Percentiles rank a stretch among this genome's conserved stretches.
These are phyloP conservation scores for Ornithorhynchus anatinus DNA, from an alignment of 2,113 vertebrate species.

Conservation along the genomic window DNA sequence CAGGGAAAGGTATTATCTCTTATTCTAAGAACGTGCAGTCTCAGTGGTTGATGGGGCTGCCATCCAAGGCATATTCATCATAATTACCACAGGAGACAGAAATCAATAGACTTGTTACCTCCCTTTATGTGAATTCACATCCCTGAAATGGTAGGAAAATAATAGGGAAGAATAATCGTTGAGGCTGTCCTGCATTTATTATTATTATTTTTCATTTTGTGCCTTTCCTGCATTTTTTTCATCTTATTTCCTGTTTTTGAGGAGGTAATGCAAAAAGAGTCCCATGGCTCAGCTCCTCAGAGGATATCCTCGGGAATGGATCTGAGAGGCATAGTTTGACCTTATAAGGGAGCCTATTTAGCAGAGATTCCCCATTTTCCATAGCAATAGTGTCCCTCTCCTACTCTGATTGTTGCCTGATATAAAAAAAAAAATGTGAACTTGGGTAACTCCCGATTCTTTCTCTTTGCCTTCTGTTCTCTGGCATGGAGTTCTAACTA, in stretches of 20 bases:
- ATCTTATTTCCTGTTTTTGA: constrained; percentile 4
- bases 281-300: constrained; percentile 24
- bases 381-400: constrained; percentile 13
- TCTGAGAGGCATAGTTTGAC: constrained; percentile 56
- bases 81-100: constrained; percentile 28
- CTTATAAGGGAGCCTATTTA: constrained; percentile 32
- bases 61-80: constrained; percentile 17
- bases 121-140: neutral
- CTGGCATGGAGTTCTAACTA: constrained; percentile 7
- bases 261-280: constrained; percentile 17
- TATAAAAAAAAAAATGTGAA: neutral
- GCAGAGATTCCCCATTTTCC: constrained; percentile 8
- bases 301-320: constrained; percentile 1
- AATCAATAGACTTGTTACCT: neutral
- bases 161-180: neutral
- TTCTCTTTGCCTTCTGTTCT: neutral
- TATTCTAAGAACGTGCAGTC: neutral
- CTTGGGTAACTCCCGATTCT: neutral
- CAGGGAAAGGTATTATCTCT: constrained; percentile 30
- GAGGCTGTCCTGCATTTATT: neutral
- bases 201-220: constrained; percentile 10
- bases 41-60: neutral
- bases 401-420: neutral
- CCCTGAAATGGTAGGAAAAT: neutral
- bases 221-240: constrained; percentile 19